A percentile compares a stretch with the other conserved stretches of the same genome.
phyloP scores from a whole-genome alignment of 1,140 invertebrate genomes.

The Drosophila suzukii region DNA sequence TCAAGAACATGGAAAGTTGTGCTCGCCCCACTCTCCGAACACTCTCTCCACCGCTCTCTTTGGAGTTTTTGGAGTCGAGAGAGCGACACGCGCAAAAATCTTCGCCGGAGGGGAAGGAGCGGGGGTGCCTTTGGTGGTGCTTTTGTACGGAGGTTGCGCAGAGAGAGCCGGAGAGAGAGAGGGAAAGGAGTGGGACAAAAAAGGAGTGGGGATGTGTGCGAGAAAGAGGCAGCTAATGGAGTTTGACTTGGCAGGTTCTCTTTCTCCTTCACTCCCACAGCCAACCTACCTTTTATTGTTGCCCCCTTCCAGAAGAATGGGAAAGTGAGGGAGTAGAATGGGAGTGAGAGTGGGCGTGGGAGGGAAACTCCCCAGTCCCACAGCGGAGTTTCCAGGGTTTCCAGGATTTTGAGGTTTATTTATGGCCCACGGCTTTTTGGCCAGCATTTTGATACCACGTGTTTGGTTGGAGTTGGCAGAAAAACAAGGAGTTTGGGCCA shows the following conservation, averaged over 20 bases:
- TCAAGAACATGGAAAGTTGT: constrained; percentile 84
- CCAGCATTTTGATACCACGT: constrained; percentile 72
- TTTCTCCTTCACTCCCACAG: constrained; percentile 1
- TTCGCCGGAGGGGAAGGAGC: constrained; percentile 12
- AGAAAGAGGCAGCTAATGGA: constrained; percentile 25
- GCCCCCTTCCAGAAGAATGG: constrained; percentile 40
- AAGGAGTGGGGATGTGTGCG: constrained; percentile 3
- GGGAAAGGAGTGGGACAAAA: constrained; percentile 24
- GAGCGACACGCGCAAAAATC: constrained; percentile 73
- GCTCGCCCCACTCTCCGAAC: constrained; percentile 1
- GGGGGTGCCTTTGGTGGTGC: constrained; percentile 68
- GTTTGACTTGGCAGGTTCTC: constrained; percentile 10
- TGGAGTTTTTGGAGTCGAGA: constrained; percentile 43
- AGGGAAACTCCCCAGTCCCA: background rate
- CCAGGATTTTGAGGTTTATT: constrained; percentile 74
- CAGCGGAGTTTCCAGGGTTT: constrained; percentile 58
- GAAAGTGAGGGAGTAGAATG: constrained; percentile 5
- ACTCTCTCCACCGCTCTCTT: constrained; percentile 10
- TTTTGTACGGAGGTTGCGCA: constrained; percentile 58
- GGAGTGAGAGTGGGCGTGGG: constrained; percentile 2
- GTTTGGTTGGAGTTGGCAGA: constrained; percentile 42
- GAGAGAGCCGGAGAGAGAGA: constrained; percentile 40
- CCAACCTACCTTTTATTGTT: constrained; percentile 44
- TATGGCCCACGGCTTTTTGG: constrained; percentile 77
- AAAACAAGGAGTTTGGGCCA: constrained; percentile 36